Conservation (phyloP, 2,113 vertebrate species). For the Oplegnathus fasciatus region DNA sequence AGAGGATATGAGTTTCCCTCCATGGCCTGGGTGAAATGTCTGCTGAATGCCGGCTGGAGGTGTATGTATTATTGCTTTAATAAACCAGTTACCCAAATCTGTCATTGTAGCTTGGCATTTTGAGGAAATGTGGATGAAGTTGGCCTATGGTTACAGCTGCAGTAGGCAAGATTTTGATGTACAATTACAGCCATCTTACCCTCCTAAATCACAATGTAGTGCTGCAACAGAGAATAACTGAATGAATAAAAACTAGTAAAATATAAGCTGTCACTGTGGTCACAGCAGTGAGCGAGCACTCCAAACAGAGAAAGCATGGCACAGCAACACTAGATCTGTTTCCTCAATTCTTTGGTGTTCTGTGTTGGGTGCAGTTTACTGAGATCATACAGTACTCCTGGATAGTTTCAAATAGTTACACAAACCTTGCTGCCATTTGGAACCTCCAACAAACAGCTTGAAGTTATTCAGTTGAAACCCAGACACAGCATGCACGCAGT, state of each 20-base stretch:
- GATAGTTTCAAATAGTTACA: not conserved
- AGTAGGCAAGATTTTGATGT: slow-evolving; percentile 22
- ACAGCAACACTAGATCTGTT: slow-evolving; percentile 23
- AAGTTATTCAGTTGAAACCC: not conserved
- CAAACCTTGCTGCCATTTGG: not conserved
- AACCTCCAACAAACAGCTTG: not conserved
- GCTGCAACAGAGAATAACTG: slow-evolving; percentile 28
- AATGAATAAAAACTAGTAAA: slow-evolving; percentile 49
- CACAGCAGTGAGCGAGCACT: slow-evolving; percentile 5
- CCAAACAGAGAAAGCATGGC: slow-evolving; percentile 18
- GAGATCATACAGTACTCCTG: slow-evolving; percentile 6
- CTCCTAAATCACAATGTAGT: slow-evolving; percentile 13
- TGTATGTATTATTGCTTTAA: slow-evolving; percentile 37
- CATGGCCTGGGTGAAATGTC: slow-evolving; percentile 7
- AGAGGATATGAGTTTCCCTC: not conserved
- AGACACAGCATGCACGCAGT: not conserved
- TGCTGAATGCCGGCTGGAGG: not conserved
- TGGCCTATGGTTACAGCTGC: slow-evolving; percentile 15
- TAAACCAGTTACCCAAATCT: slow-evolving; percentile 39
- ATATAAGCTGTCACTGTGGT: slow-evolving; percentile 30
- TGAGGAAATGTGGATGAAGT: not conserved
- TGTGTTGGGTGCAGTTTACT: slow-evolving; percentile 6
- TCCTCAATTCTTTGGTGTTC: not conserved
- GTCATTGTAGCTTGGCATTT: slow-evolving; percentile 34
- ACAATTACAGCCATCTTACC: slow-evolving; percentile 3